Conservation (phyloP, 2,888 invertebrate species). For the Spilarctia lutea region DNA sequence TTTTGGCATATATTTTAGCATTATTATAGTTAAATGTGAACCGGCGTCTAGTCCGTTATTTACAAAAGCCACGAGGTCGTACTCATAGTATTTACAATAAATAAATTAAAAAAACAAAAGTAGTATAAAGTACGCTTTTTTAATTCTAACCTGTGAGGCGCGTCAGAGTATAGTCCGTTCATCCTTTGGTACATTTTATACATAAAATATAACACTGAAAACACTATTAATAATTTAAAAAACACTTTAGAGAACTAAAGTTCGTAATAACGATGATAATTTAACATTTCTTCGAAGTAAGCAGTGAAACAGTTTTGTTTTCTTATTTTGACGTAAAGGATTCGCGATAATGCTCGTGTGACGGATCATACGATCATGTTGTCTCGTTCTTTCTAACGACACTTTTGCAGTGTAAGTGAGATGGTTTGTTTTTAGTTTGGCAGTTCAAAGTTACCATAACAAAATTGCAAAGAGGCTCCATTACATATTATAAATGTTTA, state of each 20-base stretch:
- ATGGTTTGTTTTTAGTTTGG: conserved; percentile 37
- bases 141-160: conserved; percentile 79
- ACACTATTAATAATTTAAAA: conserved; percentile 56
- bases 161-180: conserved; percentile 79
- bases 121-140: conserved; percentile 25
- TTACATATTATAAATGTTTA: conserved; percentile 46
- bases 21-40: conserved; percentile 8
- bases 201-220: conserved; percentile 45
- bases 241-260: conserved; percentile 45
- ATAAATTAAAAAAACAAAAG: conserved; percentile 25
- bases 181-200: conserved; percentile 75
- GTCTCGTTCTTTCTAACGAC: conserved; percentile 56
- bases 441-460: conserved; percentile 58
- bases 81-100: conserved; percentile 19
- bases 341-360: conserved; percentile 64
- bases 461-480: conserved; percentile 53
- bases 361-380: conserved; percentile 80
- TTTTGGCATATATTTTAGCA: conserved; percentile 20
- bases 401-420: conserved; percentile 55
- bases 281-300: conserved; percentile 66
- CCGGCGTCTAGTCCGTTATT: conserved; percentile 15
- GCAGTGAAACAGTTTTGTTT: conserved; percentile 65
- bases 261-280: conserved; percentile 45
- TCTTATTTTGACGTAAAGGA: conserved; percentile 69
- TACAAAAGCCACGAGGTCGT: conserved; percentile 4